A percentile compares a stretch with the other conserved stretches of the same genome.
phyloP scores from a whole-genome alignment of 2,113 vertebrate species.

The Prinia subflava region DNA sequence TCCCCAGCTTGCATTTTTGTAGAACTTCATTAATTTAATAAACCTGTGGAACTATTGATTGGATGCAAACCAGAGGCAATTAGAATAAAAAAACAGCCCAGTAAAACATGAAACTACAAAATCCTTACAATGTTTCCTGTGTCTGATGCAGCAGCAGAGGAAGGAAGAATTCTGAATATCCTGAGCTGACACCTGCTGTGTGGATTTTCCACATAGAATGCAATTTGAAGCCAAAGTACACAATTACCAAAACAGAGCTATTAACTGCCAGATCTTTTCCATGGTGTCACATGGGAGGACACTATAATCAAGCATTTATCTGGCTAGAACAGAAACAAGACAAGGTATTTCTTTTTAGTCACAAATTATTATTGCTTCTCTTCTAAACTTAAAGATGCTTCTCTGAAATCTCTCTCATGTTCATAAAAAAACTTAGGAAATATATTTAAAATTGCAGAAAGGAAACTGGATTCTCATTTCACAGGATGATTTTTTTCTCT shows the following conservation, averaged over 20 bases:
- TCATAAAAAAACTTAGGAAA: neutral
- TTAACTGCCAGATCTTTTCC: neutral
- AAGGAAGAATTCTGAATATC: neutral
- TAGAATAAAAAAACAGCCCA: neutral
- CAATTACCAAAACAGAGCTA: neutral
- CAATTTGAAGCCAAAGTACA: neutral
- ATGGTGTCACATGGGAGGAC: neutral
- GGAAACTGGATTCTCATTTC: neutral
- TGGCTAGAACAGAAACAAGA: neutral
- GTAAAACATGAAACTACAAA: neutral
- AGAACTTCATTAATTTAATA: neutral
- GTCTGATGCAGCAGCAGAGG: neutral
- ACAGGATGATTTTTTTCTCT: neutral
- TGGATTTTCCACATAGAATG: neutral
- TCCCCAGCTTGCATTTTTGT: neutral
- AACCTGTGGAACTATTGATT: neutral
- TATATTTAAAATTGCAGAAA: neutral
- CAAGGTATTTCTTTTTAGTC: neutral
- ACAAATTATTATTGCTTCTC: neutral
- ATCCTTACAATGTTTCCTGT: neutral
- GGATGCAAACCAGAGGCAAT: neutral
- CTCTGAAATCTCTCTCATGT: neutral
- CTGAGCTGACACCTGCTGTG: neutral
- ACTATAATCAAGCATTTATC: neutral
- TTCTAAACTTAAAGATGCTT: neutral